These are phyloP conservation scores for Acanthosepion pharaonis DNA, from an alignment of 2,888 invertebrate genomes.

Conservation along the genomic window DNA sequence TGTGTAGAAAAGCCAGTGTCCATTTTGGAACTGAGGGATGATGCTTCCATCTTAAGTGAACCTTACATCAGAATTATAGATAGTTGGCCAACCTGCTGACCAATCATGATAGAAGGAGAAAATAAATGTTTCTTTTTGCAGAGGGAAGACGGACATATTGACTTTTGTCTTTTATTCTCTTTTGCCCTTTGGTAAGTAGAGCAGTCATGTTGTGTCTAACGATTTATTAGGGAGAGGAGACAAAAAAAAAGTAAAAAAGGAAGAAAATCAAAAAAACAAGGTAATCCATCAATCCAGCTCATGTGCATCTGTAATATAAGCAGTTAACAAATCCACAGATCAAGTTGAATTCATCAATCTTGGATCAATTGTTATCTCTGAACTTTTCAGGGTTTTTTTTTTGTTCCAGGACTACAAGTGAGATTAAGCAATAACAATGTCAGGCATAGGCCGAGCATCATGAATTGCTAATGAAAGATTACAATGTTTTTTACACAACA, in stretches of 20 bases:
- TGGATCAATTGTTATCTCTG: background rate
- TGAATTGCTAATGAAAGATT: background rate
- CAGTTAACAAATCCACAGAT: constrained; percentile 10
- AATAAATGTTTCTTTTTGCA: background rate
- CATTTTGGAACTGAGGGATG: background rate
- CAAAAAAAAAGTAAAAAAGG: background rate
- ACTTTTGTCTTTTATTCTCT: background rate
- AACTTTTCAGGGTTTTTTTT: background rate
- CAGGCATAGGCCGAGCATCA: background rate
- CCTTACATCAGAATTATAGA: background rate
- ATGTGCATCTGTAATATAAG: background rate
- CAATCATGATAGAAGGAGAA: background rate
- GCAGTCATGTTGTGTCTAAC: background rate
- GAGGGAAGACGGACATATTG: background rate
- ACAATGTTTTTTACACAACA: background rate
- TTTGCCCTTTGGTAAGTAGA: background rate
- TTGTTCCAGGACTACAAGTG: background rate
- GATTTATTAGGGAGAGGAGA: background rate
- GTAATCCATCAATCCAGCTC: background rate
- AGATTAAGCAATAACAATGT: background rate
- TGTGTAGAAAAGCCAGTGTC: background rate
- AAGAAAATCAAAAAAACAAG: background rate
- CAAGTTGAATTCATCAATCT: background rate
- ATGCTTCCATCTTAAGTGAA: background rate
- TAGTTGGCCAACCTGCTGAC: background rate